Base-by-base conservation (phyloP, 2,888 invertebrate species). In the Andricus curvator region DNA sequence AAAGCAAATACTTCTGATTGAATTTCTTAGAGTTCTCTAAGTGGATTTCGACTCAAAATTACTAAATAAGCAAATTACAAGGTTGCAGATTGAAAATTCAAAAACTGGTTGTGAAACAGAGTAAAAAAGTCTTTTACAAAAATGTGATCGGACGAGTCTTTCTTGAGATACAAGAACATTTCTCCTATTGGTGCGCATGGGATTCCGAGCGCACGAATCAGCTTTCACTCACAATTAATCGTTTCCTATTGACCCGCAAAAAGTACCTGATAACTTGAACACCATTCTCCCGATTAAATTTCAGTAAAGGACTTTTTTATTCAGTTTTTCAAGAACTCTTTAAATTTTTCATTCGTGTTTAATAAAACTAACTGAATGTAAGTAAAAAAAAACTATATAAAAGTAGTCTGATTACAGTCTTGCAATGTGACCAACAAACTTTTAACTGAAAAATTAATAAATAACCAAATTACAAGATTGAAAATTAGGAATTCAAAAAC, bases 1-100 rank as follows among this genome's bases (percentile, higher is more conserved):
- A n/a, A 74, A n/a, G n/a, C 33, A n/a, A 2, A 33, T 56, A 51
- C 20, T 70, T 56, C 13, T 37, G 56, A 74, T 74, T 56, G 56
- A 56, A 74, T 29, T 33, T 22, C 1, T 48, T 6, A n/a, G 17
- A 22, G 5, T 29, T 29, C 15, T 64, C 17, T 22, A 17, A 48
- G 17, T 17, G 17, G 6, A 48, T 48, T 48, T 17, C 17, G 0
- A 17, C 17, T 17, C 0, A 6, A 17, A 48, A 48, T 17, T 17
- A 17, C 17, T 5, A 48, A 48, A 17, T 48, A 1, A 17, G 8
- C 8, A n/a, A 51, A 20, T n/a, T n/a, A n/a, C 51, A 56, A 56
- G n/a, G 9, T 9, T 9, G n/a, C 9, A n/a, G 3, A 4, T 56
- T 2, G 4, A 2, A 13, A 44, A 15, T 44, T 44, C 4, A 15